Base-by-base conservation (phyloP, 2,113 vertebrate genomes). In the Dasyprocta punctata region DNA sequence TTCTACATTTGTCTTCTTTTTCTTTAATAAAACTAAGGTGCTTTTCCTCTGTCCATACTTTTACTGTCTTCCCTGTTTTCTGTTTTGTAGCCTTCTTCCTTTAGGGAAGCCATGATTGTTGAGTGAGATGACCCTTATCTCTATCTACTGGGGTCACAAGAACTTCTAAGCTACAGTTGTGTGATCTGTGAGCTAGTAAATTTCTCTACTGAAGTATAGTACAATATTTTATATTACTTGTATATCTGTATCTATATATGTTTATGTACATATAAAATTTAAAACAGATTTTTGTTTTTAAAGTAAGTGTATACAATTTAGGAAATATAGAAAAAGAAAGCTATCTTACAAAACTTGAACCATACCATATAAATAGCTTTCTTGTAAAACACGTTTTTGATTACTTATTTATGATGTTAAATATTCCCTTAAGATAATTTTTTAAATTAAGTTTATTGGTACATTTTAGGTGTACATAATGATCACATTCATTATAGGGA, bases 301-400 rank as follows among this genome's bases (percentile, higher is more conserved):
- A 77, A 96, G 83, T 47, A n/a, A 82, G 36, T 75, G 26, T 91
- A 41, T 82, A 85, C 52, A 83, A 84, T 49, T 89, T 94, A 38
- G 52, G 63, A 96, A 87, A 83, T 87, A 60, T 1, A 63, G 47
- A 73, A 82, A 77, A 86, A 54, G 13, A 7, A n/a, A 60, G 52
- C 60, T 93, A 81, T 85, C 41, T 96, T 85, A 65, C 20, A 91
- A 71, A 94, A 65, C 71, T 80, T 90, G 24, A 86, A 36, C 65
- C 41, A 91, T 87, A 30, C 9, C 47, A 47, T 69, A n/a, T 89
- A 94, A 90, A 56, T 38, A 4, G 36, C 28, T 92, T 96, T n/a
- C 33, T 69, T 49, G 41, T 16, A 3, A 47, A 86, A 87, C 33
- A 11, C 9, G 54, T 60, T 78, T 92, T 90, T 73, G 30, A 75